Evolutionary conservation across 1,140 invertebrate species (phyloP), one percentile per base, ranked within the genome.

Genomic region (Phthorimaea operculella): DNA sequence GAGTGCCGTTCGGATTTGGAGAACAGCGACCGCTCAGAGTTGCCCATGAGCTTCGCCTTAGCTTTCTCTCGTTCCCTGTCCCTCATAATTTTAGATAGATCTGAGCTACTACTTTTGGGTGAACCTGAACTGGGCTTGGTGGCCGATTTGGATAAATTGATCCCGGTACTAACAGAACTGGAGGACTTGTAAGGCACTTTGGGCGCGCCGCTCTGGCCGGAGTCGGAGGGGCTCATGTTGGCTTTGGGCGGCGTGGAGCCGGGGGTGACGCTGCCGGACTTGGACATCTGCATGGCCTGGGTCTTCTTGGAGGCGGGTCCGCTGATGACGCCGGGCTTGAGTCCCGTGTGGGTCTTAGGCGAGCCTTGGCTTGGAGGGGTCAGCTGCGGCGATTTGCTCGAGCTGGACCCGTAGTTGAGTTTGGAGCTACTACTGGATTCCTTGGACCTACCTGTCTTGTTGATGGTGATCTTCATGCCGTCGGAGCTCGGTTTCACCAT

Each of bases 381-480:
- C 10, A 86, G 70, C 57, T 83, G 80, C n/a, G 81, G 76, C n/a
- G 76, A 86, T 0, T 77, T 78, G 56, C 85, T 80, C 60, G 86
- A 86, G 55, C 68, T 70, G n/a, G 79, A 80, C 55, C 73, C 74
- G 17, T 79, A 81, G 51, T 78, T 83, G 42, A 79, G 56, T 66
- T 86, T 86, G 4, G 80, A 83, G 45, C 75, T 75, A 67, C 85
- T 81, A 7, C 83, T 86, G 12, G 85, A 89, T 33, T 90, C 89
- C 57, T 92, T 92, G n/a, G 88, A 90, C 54, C 90, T 87, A 16
- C 45, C 17, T 0, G 93, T 94, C 86, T 96, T 96, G 68, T 95
- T 96, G 8, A 96, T 94, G 0, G 94, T 96, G 51, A 96, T 89
- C 75, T 96, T 96, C 79, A 96, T 93, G 0, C 94, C 94, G 68